Evolutionary conservation across 2,113 vertebrate genomes (phyloP).

Genomic region (Hydrolagus affinis): DNA sequence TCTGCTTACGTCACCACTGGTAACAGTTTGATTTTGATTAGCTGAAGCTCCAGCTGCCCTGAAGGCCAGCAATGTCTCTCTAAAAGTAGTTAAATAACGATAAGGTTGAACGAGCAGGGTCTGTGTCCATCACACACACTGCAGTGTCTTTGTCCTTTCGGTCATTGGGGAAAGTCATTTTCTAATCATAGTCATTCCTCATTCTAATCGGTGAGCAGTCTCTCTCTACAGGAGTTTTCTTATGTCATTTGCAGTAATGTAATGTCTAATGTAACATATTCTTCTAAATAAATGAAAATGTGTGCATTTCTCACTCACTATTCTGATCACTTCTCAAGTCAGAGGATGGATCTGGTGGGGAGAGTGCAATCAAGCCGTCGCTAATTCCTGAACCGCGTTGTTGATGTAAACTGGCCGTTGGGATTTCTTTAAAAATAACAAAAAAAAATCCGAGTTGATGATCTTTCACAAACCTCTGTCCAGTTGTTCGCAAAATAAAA

Average conservation of each 20-base stretch:
- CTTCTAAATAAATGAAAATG: conserved; percentile 13
- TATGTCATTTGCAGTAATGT: conserved; percentile 8
- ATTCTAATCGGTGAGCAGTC: neutral
- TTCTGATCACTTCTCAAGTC: neutral
- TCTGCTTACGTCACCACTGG: no score
- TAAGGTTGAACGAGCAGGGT: no score
- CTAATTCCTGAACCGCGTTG: neutral
- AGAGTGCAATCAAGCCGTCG: neutral
- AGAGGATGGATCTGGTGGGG: neutral
- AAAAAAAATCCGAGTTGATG: no score
- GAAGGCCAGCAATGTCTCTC: neutral
- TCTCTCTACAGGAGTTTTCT: neutral
- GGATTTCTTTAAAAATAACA: neutral
- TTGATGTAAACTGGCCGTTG: neutral
- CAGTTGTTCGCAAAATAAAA: no score
- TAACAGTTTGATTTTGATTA: neutral
- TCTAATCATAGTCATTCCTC: neutral
- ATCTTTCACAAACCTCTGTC: no score
- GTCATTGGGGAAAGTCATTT: neutral
- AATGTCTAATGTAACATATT: conserved; percentile 6
- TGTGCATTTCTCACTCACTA: neutral
- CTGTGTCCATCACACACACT: neutral
- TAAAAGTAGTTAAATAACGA: neutral
- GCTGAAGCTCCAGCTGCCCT: no score
- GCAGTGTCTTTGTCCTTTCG: neutral